phyloP scores from a whole-genome alignment of 2,888 invertebrate genomes.

The Allophyes oxyacanthae region DNA sequence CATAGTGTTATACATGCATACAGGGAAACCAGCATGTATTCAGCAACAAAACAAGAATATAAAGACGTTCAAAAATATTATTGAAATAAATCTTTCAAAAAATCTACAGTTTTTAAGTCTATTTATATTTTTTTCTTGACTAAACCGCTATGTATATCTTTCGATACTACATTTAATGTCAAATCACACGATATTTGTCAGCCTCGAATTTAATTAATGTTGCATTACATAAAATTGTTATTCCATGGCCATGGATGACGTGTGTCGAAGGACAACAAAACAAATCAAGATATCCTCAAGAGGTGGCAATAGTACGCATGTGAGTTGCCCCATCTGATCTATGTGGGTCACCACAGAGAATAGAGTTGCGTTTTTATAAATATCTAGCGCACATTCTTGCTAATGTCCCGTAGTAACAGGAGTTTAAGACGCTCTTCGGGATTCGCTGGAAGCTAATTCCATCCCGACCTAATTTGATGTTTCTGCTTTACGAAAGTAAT shows the following conservation, averaged over 20 bases:
- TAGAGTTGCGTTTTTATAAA: conserved; percentile 67
- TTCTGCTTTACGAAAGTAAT: conserved; percentile 24
- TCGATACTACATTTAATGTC: no score
- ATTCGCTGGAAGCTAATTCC: conserved; percentile 31
- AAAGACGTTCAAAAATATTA: no score
- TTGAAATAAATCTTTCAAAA: no score
- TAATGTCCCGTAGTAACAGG: conserved; percentile 49
- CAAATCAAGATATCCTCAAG: conserved; percentile 55
- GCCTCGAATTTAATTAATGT: conserved; percentile 32
- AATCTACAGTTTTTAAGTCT: no score
- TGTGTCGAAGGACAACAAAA: conserved; percentile 51
- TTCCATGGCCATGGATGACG: conserved; percentile 64
- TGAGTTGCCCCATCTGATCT: conserved; percentile 50
- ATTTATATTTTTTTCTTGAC: no score
- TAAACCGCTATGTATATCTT: no score
- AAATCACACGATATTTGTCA: no score
- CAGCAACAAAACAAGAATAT: no score
- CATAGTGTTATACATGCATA: not conserved
- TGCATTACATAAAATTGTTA: conserved; percentile 59
- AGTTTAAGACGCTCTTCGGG: conserved; percentile 26
- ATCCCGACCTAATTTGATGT: conserved; percentile 37
- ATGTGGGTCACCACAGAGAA: conserved; percentile 72
- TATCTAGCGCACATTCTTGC: conserved; percentile 55
- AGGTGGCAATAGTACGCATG: conserved; percentile 52
- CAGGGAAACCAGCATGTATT: not conserved